Evolutionary conservation across 2,113 vertebrate species (phyloP).

Genomic region (Laticauda colubrina): DNA sequence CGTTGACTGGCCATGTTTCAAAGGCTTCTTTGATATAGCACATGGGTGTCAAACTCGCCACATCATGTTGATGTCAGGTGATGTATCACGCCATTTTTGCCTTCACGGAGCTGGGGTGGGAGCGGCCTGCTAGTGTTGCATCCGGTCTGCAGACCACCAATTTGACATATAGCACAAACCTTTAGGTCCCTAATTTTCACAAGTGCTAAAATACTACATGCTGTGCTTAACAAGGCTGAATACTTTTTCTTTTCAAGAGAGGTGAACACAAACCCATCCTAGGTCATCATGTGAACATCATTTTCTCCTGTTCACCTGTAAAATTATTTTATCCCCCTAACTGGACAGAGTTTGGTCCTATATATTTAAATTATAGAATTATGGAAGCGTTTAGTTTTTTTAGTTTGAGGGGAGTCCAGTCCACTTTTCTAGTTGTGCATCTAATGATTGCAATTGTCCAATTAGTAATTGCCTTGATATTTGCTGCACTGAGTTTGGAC

Average conservation of each 20-base stretch:
- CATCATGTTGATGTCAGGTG: too few relatives aligned
- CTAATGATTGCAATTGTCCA: too few relatives aligned
- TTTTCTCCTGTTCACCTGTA: background rate
- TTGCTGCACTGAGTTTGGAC: too few relatives aligned
- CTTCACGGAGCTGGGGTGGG: too few relatives aligned
- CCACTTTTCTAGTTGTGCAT: too few relatives aligned
- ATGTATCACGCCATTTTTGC: too few relatives aligned
- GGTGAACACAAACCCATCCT: background rate
- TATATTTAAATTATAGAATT: background rate
- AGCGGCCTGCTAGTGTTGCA: too few relatives aligned
- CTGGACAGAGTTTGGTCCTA: background rate
- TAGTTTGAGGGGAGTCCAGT: too few relatives aligned
- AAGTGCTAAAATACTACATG: background rate
- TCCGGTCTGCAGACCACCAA: too few relatives aligned
- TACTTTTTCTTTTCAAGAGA: background rate
- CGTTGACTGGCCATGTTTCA: background rate
- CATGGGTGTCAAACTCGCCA: background rate
- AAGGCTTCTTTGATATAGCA: background rate
- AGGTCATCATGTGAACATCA: background rate
- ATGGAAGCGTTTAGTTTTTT: too few relatives aligned
- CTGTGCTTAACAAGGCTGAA: background rate
- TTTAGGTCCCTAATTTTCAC: background rate
- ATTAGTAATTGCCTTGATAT: too few relatives aligned
- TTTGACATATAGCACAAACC: background rate
- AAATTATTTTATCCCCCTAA: background rate